phyloP scores from a whole-genome alignment of 37 sponge, comb jelly and placozoan genomes.

The Chondrilla cf. caribensis region DNA sequence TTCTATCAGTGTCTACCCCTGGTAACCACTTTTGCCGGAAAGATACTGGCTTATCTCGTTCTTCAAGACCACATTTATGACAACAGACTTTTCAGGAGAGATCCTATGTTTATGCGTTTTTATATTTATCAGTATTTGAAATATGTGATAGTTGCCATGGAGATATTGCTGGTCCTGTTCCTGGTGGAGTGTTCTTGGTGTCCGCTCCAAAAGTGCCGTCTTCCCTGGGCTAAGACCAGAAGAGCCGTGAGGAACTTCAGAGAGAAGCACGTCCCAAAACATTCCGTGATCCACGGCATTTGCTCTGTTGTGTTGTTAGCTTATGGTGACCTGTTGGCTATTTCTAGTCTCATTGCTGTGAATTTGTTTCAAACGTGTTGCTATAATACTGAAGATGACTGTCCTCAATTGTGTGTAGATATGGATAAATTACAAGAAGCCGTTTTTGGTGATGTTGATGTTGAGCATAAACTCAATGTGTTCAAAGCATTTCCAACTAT shows the following conservation, averaged over 20 bases:
- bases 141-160: too few species aligned
- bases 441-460: background rate
- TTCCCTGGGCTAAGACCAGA: background rate
- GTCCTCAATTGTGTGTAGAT: background rate
- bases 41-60: too few species aligned
- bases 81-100: too few species aligned
- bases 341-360: background rate
- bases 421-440: background rate
- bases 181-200: background rate
- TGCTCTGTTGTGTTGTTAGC: background rate
- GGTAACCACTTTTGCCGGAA: background rate
- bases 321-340: background rate
- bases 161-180: too few species aligned
- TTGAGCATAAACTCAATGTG: too few species aligned
- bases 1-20: background rate
- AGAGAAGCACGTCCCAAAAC: constrained; percentile 1
- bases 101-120: too few species aligned
- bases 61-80: too few species aligned
- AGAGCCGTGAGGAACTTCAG: background rate
- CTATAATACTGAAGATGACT: background rate
- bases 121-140: too few species aligned
- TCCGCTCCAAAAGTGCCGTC: background rate
- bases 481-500: too few species aligned
- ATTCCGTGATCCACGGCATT: background rate
- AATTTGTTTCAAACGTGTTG: background rate